Base-by-base conservation (phyloP, 2,888 invertebrate genomes). In the Adelphocoris suturalis region DNA sequence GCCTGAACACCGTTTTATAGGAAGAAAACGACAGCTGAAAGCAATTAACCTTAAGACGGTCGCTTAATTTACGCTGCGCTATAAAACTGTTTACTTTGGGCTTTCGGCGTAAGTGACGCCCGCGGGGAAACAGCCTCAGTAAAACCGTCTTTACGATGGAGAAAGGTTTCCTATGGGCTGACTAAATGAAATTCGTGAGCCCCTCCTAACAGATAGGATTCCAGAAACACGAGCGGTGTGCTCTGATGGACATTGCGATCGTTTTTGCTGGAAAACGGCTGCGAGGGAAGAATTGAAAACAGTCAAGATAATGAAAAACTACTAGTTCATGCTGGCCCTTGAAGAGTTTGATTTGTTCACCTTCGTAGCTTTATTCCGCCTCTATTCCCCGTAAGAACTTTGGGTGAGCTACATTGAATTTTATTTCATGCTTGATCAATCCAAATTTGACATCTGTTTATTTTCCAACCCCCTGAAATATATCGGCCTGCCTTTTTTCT, bases 41-140 rank as follows among this genome's bases (percentile, higher is more conserved):
- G 86, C 86, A 86, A 86, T 86, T 86, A 86, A 86, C 86, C 86
- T 86, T 86, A 86, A 86, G 86, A 86, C 75, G 75, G 86, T 23
- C 86, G 75, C 86, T 86, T 86, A 86, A 86, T 86, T 86, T 86
- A 86, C 86, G 76, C 68, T 86, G 61, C 19, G 68, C 86, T 75
- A 86, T 86, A 86, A 86, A 86, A 86, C 75, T 86, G 86, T 86
- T 86, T 86, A 86, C 86, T 75, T 86, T 86, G 68, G 75, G 86
- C 75, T 86, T 86, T 75, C 68, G 85, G 61, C 57, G 85, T 61
- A 85, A 86, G 86, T 75, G 86, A 86, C 75, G 47, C 86, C 86
- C 37, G 47, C 37, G 47, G 86, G 86, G 47, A 28, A 75, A 75
- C 86, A 48, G 68, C 75, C 68, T 86, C 86, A 75, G 52, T 86